phyloP scores from a whole-genome alignment of 2,113 vertebrate genomes.

The Galeopterus variegatus region DNA sequence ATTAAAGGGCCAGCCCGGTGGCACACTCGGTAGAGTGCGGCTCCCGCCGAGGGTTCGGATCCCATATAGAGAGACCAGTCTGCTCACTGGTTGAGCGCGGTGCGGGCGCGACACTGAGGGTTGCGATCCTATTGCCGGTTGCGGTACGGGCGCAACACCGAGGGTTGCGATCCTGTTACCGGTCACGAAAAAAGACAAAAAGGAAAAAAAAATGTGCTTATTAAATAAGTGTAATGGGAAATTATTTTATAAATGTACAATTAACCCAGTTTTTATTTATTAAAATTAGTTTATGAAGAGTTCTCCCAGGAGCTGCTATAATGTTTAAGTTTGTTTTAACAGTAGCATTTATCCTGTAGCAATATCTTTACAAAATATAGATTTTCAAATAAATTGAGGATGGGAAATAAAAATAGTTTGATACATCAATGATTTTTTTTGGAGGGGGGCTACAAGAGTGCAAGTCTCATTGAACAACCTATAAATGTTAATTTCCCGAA shows the following conservation, averaged over 20 bases:
- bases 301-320: not conserved
- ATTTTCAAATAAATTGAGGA: slow-evolving; percentile 74
- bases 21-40: too few relatives aligned
- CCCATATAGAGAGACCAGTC: too few relatives aligned
- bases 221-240: not conserved
- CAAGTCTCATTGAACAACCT: slow-evolving; percentile 78
- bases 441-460: slow-evolving; percentile 72
- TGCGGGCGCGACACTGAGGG: too few relatives aligned
- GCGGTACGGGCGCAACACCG: too few relatives aligned
- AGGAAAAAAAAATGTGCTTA: not conserved
- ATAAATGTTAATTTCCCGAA: slow-evolving; percentile 80
- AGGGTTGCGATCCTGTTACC: too few relatives aligned
- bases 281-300: not conserved
- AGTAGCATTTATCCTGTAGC: slow-evolving; percentile 3
- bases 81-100: too few relatives aligned
- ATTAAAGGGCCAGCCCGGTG: too few relatives aligned
- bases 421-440: slow-evolving; percentile 66
- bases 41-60: too few relatives aligned
- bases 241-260: not conserved
- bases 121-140: too few relatives aligned
- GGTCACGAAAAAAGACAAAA: too few relatives aligned
- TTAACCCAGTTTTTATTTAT: not conserved
- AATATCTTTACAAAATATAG: not conserved
- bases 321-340: slow-evolving; percentile 52
- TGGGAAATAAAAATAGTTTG: slow-evolving; percentile 81